A percentile compares a stretch with the other conserved stretches of the same genome.
These are phyloP conservation scores for Cyanistes caeruleus DNA, from an alignment of 2,113 vertebrate genomes.

Conservation along the genomic window DNA sequence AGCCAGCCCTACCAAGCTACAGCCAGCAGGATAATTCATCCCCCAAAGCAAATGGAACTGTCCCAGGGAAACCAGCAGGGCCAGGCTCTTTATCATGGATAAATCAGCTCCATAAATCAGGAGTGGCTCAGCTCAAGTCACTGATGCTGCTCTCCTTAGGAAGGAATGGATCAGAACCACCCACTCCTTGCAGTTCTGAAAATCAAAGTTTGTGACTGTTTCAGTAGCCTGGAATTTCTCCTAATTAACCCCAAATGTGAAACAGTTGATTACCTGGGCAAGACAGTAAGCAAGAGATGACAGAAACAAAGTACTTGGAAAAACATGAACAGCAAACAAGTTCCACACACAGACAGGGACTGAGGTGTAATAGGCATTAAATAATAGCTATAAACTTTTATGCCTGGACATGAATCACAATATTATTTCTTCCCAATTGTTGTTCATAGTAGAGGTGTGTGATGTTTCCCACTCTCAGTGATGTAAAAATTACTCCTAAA, in stretches of 20 bases:
- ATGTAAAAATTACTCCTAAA: neutral
- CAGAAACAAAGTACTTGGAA: neutral
- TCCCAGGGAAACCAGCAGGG: neutral
- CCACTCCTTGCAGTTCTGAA: neutral
- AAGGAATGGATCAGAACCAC: neutral
- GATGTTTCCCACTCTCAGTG: neutral
- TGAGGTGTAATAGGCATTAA: slow-evolving; percentile 20
- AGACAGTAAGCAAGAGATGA: neutral
- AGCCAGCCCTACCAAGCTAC: neutral
- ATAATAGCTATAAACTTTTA: slow-evolving; percentile 15
- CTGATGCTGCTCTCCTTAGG: neutral
- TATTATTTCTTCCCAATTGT: neutral
- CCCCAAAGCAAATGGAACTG: neutral
- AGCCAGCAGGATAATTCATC: neutral
- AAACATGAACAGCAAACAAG: neutral
- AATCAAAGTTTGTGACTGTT: neutral
- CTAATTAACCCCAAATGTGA: slow-evolving; percentile 43
- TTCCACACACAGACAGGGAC: neutral
- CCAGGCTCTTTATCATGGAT: neutral
- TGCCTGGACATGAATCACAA: neutral
- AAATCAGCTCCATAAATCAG: neutral
- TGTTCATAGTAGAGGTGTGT: neutral
- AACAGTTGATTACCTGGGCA: slow-evolving; percentile 37
- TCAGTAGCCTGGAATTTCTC: slow-evolving; percentile 21
- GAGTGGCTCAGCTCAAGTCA: neutral